Evolutionary conservation across 2,797 vertebrate genomes (phyloP).

Genomic region (Coccyzus lansbergi): DNA sequence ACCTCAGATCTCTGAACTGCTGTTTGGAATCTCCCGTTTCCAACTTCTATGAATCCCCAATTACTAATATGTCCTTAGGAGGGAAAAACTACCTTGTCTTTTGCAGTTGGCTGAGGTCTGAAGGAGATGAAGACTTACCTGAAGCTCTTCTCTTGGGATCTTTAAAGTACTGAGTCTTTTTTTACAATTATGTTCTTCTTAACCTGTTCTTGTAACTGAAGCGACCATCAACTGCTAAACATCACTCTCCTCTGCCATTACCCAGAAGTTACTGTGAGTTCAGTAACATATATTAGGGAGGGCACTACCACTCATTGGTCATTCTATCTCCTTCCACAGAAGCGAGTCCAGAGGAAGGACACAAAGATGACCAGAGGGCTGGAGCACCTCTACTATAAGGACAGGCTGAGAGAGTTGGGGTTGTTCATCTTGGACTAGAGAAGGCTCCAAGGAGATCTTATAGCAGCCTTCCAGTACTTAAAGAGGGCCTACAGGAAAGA

Average conservation of each 20-base stretch:
- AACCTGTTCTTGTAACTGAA: neutral
- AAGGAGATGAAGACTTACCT: neutral
- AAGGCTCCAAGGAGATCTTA: too few species aligned
- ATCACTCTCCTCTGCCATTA: neutral
- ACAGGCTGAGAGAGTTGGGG: too few species aligned
- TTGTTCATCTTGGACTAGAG: too few species aligned
- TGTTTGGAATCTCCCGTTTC: neutral
- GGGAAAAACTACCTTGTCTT: neutral
- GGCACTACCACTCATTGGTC: neutral
- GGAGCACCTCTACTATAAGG: too few species aligned
- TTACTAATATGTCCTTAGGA: neutral
- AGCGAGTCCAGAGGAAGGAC: neutral
- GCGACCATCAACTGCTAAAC: neutral
- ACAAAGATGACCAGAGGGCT: too few species aligned
- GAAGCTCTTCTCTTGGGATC: neutral
- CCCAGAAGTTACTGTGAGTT: neutral
- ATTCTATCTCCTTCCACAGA: neutral
- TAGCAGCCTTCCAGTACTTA: neutral
- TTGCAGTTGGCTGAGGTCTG: neutral
- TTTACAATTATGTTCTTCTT: neutral
- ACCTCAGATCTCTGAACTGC: neutral
- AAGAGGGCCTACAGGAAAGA: too few species aligned
- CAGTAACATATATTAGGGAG: neutral
- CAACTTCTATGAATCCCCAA: neutral
- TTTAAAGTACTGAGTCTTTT: neutral